Conservation (phyloP, 1,140 invertebrate species). For the Nomia melanderi region DNA sequence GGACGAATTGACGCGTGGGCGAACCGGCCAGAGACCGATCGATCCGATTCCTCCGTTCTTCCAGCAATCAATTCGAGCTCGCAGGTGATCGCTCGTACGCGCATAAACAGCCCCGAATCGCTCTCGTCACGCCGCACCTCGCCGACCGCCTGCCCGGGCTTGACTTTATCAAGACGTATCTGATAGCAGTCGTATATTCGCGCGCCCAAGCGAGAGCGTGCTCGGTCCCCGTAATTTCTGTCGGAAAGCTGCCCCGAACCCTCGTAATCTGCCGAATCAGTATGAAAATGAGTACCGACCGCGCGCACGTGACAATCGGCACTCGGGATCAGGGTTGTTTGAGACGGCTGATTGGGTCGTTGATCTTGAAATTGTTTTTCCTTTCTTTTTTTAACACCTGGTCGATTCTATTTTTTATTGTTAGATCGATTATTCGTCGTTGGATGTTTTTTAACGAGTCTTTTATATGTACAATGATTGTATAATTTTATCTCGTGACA, state of each 20-base stretch:
- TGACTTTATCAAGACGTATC: slow-evolving; percentile 65
- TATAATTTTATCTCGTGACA: too few species aligned
- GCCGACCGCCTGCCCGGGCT: slow-evolving; percentile 30
- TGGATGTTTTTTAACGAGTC: too few species aligned
- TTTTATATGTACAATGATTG: too few species aligned
- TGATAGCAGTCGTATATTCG: slow-evolving; percentile 13
- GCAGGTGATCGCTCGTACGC: slow-evolving; percentile 55
- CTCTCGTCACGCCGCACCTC: slow-evolving; percentile 29
- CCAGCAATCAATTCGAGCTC: slow-evolving; percentile 56
- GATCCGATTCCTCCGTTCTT: slow-evolving; percentile 57
- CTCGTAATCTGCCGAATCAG: neutral
- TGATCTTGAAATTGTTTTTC: too few species aligned
- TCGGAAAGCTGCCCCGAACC: neutral
- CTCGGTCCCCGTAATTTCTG: slow-evolving; percentile 2
- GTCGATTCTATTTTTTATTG: too few species aligned
- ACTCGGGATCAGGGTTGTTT: too few species aligned
- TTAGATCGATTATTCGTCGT: too few species aligned
- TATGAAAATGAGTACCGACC: neutral
- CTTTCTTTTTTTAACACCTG: too few species aligned
- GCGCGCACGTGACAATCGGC: neutral
- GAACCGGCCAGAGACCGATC: slow-evolving; percentile 16
- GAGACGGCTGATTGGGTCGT: too few species aligned
- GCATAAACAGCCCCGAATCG: slow-evolving; percentile 36
- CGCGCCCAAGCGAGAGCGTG: too few species aligned
- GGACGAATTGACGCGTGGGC: slow-evolving; percentile 40